Evolutionary conservation across 2,797 vertebrate genomes (phyloP).

Genomic region (Sebastiscus tertius): DNA sequence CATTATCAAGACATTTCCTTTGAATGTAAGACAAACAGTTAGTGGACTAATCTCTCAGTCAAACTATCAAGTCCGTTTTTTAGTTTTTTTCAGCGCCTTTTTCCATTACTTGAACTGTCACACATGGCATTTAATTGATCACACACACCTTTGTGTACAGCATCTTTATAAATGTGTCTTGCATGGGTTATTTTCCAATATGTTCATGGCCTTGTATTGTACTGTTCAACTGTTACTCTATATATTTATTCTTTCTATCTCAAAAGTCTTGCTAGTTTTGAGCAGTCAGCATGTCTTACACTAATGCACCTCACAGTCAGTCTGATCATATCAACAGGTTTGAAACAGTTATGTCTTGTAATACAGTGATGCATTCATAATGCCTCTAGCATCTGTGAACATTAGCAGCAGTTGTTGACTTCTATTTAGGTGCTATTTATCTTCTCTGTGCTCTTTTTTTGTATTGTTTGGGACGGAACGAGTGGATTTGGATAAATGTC

Average conservation of each 20-base stretch:
- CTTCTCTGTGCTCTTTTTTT: conserved; percentile 52
- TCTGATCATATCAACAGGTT: conserved; percentile 61
- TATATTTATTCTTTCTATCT: conserved; percentile 70
- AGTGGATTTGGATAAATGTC: background rate
- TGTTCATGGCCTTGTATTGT: conserved; percentile 76
- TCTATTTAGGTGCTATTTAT: conserved; percentile 75
- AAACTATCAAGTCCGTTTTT: conserved; percentile 30
- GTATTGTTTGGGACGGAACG: conserved; percentile 21
- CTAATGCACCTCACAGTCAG: conserved; percentile 53
- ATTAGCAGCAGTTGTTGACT: conserved; percentile 54
- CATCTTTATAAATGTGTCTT: conserved; percentile 71
- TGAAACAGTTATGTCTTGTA: conserved; percentile 60
- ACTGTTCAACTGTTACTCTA: conserved; percentile 68
- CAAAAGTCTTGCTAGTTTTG: conserved; percentile 58
- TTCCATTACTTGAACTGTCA: conserved; percentile 72
- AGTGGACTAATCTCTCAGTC: conserved; percentile 38
- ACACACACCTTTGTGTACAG: conserved; percentile 65
- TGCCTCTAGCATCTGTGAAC: conserved; percentile 60
- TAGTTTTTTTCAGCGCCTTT: conserved; percentile 25
- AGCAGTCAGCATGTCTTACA: conserved; percentile 72
- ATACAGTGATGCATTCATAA: conserved; percentile 57
- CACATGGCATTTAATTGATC: conserved; percentile 52
- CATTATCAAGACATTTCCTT: conserved; percentile 57
- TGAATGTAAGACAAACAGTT: conserved; percentile 70
- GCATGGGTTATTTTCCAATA: conserved; percentile 70